Evolutionary conservation across 2,797 vertebrate species (phyloP).

Genomic region (Glyptemys insculpta): DNA sequence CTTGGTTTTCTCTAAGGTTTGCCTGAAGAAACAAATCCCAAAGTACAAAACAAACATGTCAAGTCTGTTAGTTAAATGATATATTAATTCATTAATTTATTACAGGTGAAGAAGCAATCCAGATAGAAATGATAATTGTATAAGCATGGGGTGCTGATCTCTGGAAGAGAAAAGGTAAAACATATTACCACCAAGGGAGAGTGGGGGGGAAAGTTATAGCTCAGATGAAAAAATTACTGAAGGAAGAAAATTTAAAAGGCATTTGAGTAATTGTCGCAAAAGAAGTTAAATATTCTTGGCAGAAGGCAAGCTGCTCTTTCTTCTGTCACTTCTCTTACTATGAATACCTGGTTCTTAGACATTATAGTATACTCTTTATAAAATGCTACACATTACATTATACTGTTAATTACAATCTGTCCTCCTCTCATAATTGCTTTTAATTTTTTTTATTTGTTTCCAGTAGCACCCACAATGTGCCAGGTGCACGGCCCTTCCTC

Average conservation of each 20-base stretch:
- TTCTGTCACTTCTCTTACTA: not conserved
- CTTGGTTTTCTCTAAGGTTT: not conserved
- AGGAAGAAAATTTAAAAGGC: not conserved
- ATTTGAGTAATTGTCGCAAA: not conserved
- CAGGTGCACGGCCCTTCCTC: not conserved
- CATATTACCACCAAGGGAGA: not conserved
- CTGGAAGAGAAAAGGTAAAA: not conserved
- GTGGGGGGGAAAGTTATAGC: not conserved
- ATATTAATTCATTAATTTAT: conserved; percentile 13
- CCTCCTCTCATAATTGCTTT: not conserved
- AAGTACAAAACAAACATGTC: not conserved
- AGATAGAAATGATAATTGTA: not conserved
- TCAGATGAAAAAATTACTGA: not conserved
- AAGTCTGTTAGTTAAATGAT: not conserved
- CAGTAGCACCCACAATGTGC: not conserved
- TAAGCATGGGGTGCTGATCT: not conserved
- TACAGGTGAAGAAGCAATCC: not conserved
- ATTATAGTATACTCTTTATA: not conserved
- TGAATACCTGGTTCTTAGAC: not conserved
- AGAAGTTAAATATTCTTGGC: not conserved
- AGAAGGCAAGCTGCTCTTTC: not conserved
- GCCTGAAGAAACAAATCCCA: not conserved
- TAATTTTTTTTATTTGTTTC: not conserved
- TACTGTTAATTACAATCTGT: not conserved
- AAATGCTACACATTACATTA: not conserved